A percentile compares a stretch with the other conserved stretches of the same genome.
Conservation (phyloP, 2,113 vertebrate genomes). For the Heteronetta atricapilla region DNA sequence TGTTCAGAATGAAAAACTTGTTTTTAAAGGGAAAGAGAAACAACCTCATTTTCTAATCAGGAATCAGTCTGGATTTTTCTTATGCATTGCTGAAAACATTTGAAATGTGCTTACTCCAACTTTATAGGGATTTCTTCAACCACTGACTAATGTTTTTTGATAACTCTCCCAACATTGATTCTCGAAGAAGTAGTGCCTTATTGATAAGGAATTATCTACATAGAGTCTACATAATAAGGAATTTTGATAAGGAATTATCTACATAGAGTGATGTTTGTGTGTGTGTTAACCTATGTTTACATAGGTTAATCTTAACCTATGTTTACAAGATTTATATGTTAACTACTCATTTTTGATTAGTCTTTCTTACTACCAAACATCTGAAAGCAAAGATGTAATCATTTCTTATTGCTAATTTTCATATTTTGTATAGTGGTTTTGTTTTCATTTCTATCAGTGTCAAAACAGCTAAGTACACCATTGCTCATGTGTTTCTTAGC, state of each 20-base stretch:
- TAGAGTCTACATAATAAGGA: no score
- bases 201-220: no score
- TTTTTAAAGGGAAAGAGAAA: background rate
- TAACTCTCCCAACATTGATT: background rate
- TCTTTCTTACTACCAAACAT: background rate
- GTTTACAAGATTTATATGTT: background rate
- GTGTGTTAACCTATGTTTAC: background rate
- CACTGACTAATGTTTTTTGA: background rate
- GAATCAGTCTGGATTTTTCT: background rate
- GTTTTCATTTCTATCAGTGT: background rate
- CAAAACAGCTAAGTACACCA: background rate
- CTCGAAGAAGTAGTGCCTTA: fast-evolving
- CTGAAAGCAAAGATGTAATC: background rate
- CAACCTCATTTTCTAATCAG: background rate
- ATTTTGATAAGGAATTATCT: background rate
- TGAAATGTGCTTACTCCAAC: fast-evolving
- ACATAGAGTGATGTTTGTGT: background rate
- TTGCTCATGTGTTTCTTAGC: background rate
- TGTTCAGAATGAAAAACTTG: background rate
- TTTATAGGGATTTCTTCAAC: fast-evolving
- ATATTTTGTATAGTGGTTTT: background rate
- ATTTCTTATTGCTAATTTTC: background rate
- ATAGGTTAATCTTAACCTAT: background rate
- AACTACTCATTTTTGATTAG: background rate
- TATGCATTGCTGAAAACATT: background rate